These are phyloP conservation scores for Spizaetus ornatus DNA, from an alignment of 2,113 vertebrate species.

Conservation along the genomic window DNA sequence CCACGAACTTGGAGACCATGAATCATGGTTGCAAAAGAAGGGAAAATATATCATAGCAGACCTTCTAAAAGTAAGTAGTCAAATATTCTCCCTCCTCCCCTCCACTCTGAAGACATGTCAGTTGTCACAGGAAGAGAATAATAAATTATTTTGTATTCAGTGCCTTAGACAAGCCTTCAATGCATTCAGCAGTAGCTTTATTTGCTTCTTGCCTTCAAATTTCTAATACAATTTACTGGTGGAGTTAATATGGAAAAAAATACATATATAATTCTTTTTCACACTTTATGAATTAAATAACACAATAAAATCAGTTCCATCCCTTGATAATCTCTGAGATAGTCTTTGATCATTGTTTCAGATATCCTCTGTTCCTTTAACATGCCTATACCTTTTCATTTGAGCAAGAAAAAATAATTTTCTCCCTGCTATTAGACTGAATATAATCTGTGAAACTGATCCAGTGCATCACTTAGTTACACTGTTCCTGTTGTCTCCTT, in stretches of 20 bases:
- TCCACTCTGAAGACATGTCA: accelerated
- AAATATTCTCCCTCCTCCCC: background rate
- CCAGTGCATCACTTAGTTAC: background rate
- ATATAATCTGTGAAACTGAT: background rate
- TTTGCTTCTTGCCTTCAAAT: background rate
- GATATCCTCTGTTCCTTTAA: background rate
- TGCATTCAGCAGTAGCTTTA: background rate
- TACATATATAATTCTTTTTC: background rate
- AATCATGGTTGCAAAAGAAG: background rate
- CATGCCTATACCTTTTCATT: background rate
- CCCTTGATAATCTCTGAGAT: background rate
- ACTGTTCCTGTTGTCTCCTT: background rate
- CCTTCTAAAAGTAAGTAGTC: background rate
- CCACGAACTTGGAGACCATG: background rate
- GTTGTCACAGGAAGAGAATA: background rate
- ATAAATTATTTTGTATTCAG: background rate
- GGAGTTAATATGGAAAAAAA: background rate
- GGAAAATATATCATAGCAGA: background rate
- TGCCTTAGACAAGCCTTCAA: background rate
- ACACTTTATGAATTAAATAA: background rate
- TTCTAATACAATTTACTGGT: background rate
- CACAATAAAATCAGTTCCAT: background rate
- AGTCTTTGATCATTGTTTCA: background rate
- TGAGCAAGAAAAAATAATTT: background rate
- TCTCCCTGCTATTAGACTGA: background rate